Evolutionary conservation across 1,140 invertebrate species (phyloP), one percentile per base, ranked within the genome.

Genomic region (Lamellibrachia luymesi): DNA sequence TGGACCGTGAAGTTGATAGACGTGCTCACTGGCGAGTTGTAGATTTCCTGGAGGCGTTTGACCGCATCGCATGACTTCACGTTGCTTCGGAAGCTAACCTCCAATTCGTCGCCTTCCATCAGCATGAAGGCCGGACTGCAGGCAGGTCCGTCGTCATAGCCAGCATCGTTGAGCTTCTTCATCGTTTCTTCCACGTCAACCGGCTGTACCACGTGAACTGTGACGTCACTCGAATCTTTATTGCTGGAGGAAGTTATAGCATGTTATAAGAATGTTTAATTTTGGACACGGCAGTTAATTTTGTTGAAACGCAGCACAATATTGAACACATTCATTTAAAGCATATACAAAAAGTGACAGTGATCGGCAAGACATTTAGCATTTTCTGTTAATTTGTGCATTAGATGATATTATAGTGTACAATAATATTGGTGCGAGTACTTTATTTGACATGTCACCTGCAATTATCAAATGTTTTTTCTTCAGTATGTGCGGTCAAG

Each of bases 71-170:
- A 17, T 80, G 64, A 94, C 80, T 94, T 94, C 27, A 96, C 91
- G 92, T 96, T 96, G 25, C 95, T 95, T 92, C 94, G 94, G 94
- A 96, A 95, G 90, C 92, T 93, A 56, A 96, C 91, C 93, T 95
- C 94, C 27, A 96, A 94, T 8, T 94, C 90, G 90, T 95, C 95
- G 2, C 95, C 95, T 93, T 96, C 95, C 27, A 93, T 94, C 4
- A 96, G 64, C 64, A 80, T 80, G 64, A 80, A 80, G 64, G 4
- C 13, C 2, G 64, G 13, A 22, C 64, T 22, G 90, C 10, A 91
- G 94, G 94, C 94, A 1, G 95, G 95, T n/a, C 95, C 95, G 4
- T 95, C 95, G n/a, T 95, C 94, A 93, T 95, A 96, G 7, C 95
- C 95, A 27, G 94, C 94, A 8, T 95, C 94, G 2, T 91, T 64